Evolutionary conservation across 2,888 invertebrate species (phyloP).

Genomic region (Isoperla grammatica): DNA sequence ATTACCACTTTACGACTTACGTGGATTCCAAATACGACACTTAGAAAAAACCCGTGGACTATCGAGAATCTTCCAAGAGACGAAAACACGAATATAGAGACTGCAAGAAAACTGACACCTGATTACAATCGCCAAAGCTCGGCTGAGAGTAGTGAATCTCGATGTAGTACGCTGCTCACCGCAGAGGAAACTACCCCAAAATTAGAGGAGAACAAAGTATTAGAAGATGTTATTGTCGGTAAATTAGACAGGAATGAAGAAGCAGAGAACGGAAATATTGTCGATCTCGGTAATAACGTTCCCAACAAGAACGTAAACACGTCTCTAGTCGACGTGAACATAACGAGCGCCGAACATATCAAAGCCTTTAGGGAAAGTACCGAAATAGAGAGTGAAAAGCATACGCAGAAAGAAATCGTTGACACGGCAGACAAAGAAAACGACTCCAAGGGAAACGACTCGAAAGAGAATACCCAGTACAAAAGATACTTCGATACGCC

Average conservation of each 20-base stretch:
- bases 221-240: background rate
- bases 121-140: constrained; percentile 27
- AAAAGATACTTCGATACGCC: no score
- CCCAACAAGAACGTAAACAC: no score
- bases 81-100: constrained; percentile 29
- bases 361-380: no score
- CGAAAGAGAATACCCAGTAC: no score
- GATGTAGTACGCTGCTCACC: constrained; percentile 12
- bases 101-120: constrained; percentile 1
- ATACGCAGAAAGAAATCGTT: no score
- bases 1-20: constrained; percentile 80
- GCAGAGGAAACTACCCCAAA: background rate
- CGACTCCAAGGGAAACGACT: no score
- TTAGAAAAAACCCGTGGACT: constrained; percentile 77
- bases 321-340: no score
- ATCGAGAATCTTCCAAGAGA: constrained; percentile 50
- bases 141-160: constrained; percentile 26
- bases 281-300: constrained; percentile 29
- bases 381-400: no score
- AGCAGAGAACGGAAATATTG: constrained; percentile 43
- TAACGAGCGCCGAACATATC: no score
- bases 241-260: constrained; percentile 32
- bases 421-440: no score
- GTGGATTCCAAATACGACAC: constrained; percentile 90
- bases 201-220: background rate